Evolutionary conservation across 2,797 vertebrate species (phyloP), one percentile per base, ranked within the genome.

Genomic region (Hoplostethus mediterraneus): DNA sequence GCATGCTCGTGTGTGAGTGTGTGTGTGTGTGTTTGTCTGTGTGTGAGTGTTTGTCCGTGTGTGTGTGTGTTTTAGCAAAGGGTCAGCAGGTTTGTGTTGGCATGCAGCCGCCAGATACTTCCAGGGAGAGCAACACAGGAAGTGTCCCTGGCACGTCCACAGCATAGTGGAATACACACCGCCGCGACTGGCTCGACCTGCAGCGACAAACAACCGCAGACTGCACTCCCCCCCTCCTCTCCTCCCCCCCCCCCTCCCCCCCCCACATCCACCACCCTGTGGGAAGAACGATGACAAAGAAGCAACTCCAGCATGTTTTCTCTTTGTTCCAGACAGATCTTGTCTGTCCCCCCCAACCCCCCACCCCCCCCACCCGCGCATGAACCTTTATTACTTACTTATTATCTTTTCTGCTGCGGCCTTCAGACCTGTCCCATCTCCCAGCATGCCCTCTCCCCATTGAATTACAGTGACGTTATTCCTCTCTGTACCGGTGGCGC

Each of bases 51-150:
- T 60, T 52, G 54, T 63, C 51, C 56, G 40, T 63, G 51, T 47
- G 13, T 63, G 16, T 40, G 79, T 71, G 75, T 75, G 71, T 62
- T 78, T 83, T 57, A 77, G 69, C 75, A 16, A 14, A 63, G 77
- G 89, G 90, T 90, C 90, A 87, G 71, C 83, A 84, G 82, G 90
- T 90, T 90, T 90, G 77, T 79, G 83, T 87, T 92, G 89, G 89
- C 89, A 84, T 33, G 58, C 74, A 55, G 90, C 84, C 84, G 61
- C 52, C 54, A 63, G 78, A 90, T 88, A 80, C 84, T 90, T 87
- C 79, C 87, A 87, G 72, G 65, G 81, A 87, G 83, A 82, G 75
- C 82, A 80, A 80, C 85, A 86, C 87, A 86, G 92, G 91, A 93
- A 92, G 89, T 85, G 81, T 92, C 87, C 85, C 88, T 89, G 86